Base-by-base conservation (phyloP, 2,113 vertebrate species). In the Opisthocomus hoazin region DNA sequence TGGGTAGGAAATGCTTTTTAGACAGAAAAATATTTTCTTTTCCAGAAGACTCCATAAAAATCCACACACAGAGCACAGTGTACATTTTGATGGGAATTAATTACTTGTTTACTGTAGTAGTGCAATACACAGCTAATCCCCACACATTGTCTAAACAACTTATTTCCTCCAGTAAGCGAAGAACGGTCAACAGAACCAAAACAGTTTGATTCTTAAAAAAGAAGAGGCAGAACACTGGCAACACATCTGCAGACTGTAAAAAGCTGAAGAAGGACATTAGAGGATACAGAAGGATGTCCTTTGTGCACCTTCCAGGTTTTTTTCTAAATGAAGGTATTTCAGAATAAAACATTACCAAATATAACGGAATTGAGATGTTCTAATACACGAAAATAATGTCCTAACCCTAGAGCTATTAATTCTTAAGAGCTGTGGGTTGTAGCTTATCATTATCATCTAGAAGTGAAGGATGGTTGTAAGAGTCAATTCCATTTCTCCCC, bases 21-120 rank as follows among this genome's bases (percentile, higher is more conserved):
- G 57, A 83, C 77, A 94, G 84, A 89, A 87, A 90, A 94, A 83
- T 84, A 95, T 77, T 93, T 95, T 85, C 64, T 89, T 95, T 94
- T 91, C 84, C 95, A 96, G 80, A 87, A 89, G 37, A 93, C 50
- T 71, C 70, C 70, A 64, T 77, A 79, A 96, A 96, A 96, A 92
- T 70, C 61, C 41, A 45, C 1, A 6, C 64, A 86, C 36, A 60
- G 43, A 91, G 50, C 32, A 87, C 53, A 87, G 65, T 23, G 46
- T 64, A 70, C 45, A 17, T 71, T 87, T 56, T 71, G 37, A 94
- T 39, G 65, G 83, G 61, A 91, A 95, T 79, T 84, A 93, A 87
- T 89, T 73, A 94, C 77, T 91, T 79, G 74, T 95, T 96, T 97
- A 82, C 74, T 57, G 45, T 20, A n/a, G 45, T 69, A 68, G 89